Evolutionary conservation across 1,140 invertebrate species (phyloP).

Genomic region (Belonocnema kinseyi): DNA sequence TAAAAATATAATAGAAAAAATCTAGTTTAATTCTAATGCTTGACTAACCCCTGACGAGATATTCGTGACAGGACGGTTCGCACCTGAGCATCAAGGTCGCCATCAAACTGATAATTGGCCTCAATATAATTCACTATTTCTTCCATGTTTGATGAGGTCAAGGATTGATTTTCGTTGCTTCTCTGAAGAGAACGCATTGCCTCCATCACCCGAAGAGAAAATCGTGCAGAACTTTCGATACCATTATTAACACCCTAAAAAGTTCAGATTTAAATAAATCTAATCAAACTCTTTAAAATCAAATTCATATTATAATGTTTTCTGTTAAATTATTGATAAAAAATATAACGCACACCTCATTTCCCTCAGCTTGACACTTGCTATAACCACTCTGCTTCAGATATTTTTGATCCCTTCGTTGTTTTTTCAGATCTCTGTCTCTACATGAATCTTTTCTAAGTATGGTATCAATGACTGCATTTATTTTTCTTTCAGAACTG

Average conservation of each 20-base stretch:
- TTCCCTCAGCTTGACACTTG: no score
- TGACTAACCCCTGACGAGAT: constrained; percentile 57
- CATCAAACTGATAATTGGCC: constrained; percentile 51
- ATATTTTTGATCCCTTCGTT: no score
- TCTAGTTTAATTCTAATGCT: no score
- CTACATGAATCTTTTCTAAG: constrained; percentile 40
- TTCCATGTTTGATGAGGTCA: constrained; percentile 35
- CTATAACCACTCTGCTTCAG: no score
- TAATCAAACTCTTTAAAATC: no score
- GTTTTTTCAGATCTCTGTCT: background rate
- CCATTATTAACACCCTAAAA: constrained; percentile 28
- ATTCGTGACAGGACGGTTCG: constrained; percentile 54
- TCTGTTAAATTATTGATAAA: no score
- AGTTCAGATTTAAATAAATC: background rate
- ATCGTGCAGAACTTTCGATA: constrained; percentile 50
- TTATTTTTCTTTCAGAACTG: constrained; percentile 38
- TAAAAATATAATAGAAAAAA: no score
- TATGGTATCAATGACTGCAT: constrained; percentile 43
- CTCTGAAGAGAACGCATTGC: constrained; percentile 54
- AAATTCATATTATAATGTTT: no score
- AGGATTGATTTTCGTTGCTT: background rate
- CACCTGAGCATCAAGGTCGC: constrained; percentile 61
- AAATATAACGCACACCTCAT: no score
- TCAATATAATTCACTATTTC: constrained; percentile 57
- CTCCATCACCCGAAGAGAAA: constrained; percentile 59